These are phyloP conservation scores for Trachythela sp. DNA, from an alignment of 64 coral and sea anemone species.

Conservation along the genomic window DNA sequence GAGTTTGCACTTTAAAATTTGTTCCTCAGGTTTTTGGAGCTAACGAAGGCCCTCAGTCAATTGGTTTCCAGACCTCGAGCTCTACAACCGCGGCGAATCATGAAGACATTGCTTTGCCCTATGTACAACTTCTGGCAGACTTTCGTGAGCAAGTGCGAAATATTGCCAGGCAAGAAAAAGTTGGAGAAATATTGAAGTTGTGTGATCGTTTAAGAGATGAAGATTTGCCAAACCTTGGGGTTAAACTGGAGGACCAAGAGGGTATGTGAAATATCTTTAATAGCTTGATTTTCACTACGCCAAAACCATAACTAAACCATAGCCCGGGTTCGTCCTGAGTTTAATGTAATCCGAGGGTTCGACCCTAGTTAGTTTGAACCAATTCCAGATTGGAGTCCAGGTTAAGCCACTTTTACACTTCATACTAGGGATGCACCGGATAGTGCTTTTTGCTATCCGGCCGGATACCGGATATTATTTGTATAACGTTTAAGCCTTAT, in stretches of 20 bases:
- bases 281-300: neutral
- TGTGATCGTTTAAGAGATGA: slow-evolving; percentile 82
- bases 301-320: neutral
- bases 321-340: neutral
- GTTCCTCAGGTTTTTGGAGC: slow-evolving; percentile 75
- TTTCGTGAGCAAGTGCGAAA: slow-evolving; percentile 86
- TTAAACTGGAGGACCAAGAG: slow-evolving; percentile 86
- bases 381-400: too few species aligned
- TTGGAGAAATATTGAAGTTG: slow-evolving; percentile 72
- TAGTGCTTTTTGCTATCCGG: too few species aligned
- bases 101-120: slow-evolving; percentile 87
- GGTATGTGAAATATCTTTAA: slow-evolving; percentile 35
- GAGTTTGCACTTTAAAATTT: neutral
- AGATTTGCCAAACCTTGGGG: slow-evolving; percentile 66
- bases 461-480: too few species aligned
- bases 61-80: slow-evolving; percentile 73
- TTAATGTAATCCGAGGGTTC: neutral
- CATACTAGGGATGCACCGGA: too few species aligned
- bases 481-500: too few species aligned
- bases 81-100: slow-evolving; percentile 51
- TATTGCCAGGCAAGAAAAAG: slow-evolving; percentile 90
- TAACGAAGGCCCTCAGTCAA: slow-evolving; percentile 79
- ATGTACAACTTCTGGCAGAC: slow-evolving; percentile 88
- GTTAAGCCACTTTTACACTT: too few species aligned
- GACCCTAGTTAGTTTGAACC: too few species aligned